A percentile compares a stretch with the other conserved stretches of the same genome.
Evolutionary conservation across 2,888 invertebrate species (phyloP).

Genomic region (Meliscaeva auricollis): DNA sequence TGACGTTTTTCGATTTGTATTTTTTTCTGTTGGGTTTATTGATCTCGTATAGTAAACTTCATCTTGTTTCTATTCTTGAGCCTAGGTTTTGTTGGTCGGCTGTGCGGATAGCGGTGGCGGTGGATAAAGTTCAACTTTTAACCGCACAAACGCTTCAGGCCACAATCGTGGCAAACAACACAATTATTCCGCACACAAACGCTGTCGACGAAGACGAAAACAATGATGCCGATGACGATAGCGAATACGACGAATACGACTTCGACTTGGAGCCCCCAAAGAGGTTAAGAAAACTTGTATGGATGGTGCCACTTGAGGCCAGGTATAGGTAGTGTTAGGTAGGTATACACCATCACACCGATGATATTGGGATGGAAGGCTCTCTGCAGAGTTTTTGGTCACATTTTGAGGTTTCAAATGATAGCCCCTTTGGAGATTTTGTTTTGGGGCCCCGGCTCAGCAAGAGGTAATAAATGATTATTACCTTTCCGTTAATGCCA

Average conservation of each 20-base stretch:
- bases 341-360: slow-evolving; percentile 6
- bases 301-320: slow-evolving; percentile 32
- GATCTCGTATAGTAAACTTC: slow-evolving; percentile 27
- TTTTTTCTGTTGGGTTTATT: slow-evolving; percentile 51
- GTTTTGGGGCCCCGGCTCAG: slow-evolving; percentile 13
- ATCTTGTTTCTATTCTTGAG: slow-evolving; percentile 22
- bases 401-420: slow-evolving; percentile 54
- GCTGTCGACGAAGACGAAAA: slow-evolving; percentile 16
- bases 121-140: slow-evolving; percentile 53
- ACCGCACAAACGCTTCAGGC: slow-evolving; percentile 40
- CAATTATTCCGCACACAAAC: slow-evolving; percentile 62
- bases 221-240: slow-evolving; percentile 36
- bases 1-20: not conserved
- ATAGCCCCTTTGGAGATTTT: slow-evolving; percentile 45
- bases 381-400: slow-evolving; percentile 48
- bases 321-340: not conserved
- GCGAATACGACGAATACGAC: slow-evolving; percentile 15
- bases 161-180: slow-evolving; percentile 52
- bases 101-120: not conserved
- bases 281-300: slow-evolving; percentile 19
- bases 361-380: slow-evolving; percentile 23
- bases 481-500: slow-evolving; percentile 47
- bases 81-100: slow-evolving; percentile 19
- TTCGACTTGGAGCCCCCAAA: slow-evolving; percentile 1
- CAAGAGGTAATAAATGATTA: slow-evolving; percentile 65